phyloP scores from a whole-genome alignment of 2,797 vertebrate genomes.

The Tangara arthus region DNA sequence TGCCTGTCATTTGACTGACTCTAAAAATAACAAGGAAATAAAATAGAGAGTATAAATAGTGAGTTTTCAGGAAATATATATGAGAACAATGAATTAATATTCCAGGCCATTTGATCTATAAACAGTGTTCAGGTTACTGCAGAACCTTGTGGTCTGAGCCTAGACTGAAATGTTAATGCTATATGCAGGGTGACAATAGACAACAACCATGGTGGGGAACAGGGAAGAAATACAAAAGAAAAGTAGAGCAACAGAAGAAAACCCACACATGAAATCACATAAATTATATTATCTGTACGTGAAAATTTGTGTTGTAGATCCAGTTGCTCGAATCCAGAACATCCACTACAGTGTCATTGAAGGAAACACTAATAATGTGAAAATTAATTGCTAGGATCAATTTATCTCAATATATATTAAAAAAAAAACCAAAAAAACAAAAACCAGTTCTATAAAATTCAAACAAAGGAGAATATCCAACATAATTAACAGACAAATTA shows the following conservation, averaged over 20 bases:
- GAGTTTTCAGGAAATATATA: not conserved
- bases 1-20: not conserved
- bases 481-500: not conserved
- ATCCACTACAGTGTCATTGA: not conserved
- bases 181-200: not conserved
- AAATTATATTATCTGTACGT: not conserved
- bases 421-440: not conserved
- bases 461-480: not conserved
- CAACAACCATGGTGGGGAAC: not conserved
- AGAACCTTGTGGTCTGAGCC: rapidly evolving
- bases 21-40: not conserved
- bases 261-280: not conserved
- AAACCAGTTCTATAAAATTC: not conserved
- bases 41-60: not conserved
- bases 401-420: not conserved
- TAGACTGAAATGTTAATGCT: not conserved
- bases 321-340: not conserved
- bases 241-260: not conserved
- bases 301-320: not conserved
- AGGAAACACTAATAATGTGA: not conserved
- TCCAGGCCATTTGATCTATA: not conserved
- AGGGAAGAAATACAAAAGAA: not conserved
- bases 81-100: not conserved
- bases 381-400: not conserved
- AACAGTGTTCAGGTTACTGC: not conserved